Base-by-base conservation (phyloP, 2,113 vertebrate genomes). In the Sorex araneus region DNA sequence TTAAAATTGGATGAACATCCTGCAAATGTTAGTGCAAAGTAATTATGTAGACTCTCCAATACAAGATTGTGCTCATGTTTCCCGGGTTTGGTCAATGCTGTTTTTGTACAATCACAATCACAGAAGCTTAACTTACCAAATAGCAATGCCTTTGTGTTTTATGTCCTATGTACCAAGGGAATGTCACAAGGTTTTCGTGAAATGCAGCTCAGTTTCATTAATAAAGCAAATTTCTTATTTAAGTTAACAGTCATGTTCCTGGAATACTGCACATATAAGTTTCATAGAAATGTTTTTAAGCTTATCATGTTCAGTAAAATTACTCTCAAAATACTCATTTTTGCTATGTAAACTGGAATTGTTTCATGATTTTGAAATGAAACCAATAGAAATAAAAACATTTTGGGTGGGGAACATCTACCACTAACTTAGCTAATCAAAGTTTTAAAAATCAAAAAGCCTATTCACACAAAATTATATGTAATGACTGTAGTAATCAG, bases 401-500 rank as follows among this genome's bases (percentile, higher is more conserved):
- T 89, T 96, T 91, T 76, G 60, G 76, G 92, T 87, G 87, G 74
- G 60, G 27, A 78, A 92, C 96, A 96, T 93, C 96, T 97, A 97
- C 95, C 96, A 64, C 95, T 97, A 95, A 96, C 96, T 97, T 71
- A 96, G 94, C 95, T 97, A 98, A 92, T 97, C 95, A 97, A 97
- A 95, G 89, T 96, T 97, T 96, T 97, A 89, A 90, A 97, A 98
- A 97, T 97, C 97, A 98, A 95, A 95, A 97, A 98, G 97, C 98
- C 97, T 98, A 97, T 97, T 98, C 98, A 98, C 98, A 98, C 98
- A 91, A 97, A 98, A 97, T 97, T 98, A 95, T 98, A 98, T 96
- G 98, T 98, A 98, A 98, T 98, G 98, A 99, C 98, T 98, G 98
- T 98, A 99, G 98, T 98, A 98, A 99, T 98, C 98, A 98, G 98